Base-by-base conservation (phyloP, 2,888 invertebrate genomes). In the Apamea sordens region DNA sequence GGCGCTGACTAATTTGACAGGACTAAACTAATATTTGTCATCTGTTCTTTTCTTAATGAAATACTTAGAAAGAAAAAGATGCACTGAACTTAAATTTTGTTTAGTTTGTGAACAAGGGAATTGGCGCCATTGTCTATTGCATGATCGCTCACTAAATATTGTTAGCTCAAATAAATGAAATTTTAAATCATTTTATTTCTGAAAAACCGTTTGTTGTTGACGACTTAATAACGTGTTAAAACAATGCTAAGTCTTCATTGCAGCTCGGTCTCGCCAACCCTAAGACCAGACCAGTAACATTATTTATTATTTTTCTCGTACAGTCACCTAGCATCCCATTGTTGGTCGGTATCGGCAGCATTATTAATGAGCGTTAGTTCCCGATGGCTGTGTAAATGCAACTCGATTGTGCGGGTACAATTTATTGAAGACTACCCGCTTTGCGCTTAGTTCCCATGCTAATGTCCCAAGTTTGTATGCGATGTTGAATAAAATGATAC, bases 271-370 rank as follows among this genome's bases (percentile, higher is more conserved):
- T 44, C 11, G 59, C 7, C 89, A 88, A 82, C 89, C 88, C 89
- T 89, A 28, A 74, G 0, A 2, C 18, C 36, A 71, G 61, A 73
- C 21, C 18, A 77, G 77, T 74, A 77, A 84, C 80, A 85, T 83
- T 80, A 88, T 86, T 85, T 89, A 85, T 85, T 81, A 87, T 85
- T 90, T 88, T 87, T 87, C 83, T 85, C 84, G 81, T 81, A 73
- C 73, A 87, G 83, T 85, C 84, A 78, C 86, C 84, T 82, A 69
- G 83, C 78, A 73, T 82, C 69, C 88, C 75, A 91, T 90, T 92
- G 90, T 91, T 86, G 87, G 87, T 83, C 82, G 83, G 89, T 89
- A 92, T 92, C 91, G 90, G 91, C 90, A 91, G 90, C 88, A 87
- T 89, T 89, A 91, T 91, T 92, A 92, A 92, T 92, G 91, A 91